Percentiles rank a stretch among this genome's conserved stretches.
phyloP scores from a whole-genome alignment of 2,113 vertebrate genomes.

The Microcebus lehilahytsara region DNA sequence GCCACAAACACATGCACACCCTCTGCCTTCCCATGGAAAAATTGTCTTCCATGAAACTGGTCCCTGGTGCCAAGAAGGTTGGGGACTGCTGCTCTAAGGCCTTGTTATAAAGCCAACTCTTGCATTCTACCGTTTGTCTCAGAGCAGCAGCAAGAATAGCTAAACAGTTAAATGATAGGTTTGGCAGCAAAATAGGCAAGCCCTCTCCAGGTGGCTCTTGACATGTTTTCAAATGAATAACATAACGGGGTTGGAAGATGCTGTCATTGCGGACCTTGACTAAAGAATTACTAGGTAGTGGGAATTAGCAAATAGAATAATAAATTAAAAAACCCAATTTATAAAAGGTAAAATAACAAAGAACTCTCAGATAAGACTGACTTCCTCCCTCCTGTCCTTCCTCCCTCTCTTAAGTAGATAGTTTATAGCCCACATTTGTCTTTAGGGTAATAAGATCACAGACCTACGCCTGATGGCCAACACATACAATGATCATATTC shows the following conservation, averaged over 20 bases:
- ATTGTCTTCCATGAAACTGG: too few relatives aligned
- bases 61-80: too few relatives aligned
- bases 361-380: background rate
- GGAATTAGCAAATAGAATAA: background rate
- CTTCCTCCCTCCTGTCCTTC: background rate
- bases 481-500: background rate
- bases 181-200: background rate
- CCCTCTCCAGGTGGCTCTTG: background rate
- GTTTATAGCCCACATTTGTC: background rate
- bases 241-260: background rate
- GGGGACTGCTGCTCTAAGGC: background rate
- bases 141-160: background rate
- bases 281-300: slow-evolving; percentile 8
- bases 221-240: slow-evolving; percentile 6
- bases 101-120: slow-evolving; percentile 11
- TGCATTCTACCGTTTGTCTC: slow-evolving; percentile 18
- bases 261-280: background rate
- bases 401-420: background rate
- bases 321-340: background rate
- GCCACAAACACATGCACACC: too few relatives aligned
- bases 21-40: too few relatives aligned
- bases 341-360: slow-evolving; percentile 7
- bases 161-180: background rate
- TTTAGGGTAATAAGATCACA: background rate
- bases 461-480: background rate